phyloP scores from a whole-genome alignment of 2,888 invertebrate genomes.

The Mythimna albipuncta region DNA sequence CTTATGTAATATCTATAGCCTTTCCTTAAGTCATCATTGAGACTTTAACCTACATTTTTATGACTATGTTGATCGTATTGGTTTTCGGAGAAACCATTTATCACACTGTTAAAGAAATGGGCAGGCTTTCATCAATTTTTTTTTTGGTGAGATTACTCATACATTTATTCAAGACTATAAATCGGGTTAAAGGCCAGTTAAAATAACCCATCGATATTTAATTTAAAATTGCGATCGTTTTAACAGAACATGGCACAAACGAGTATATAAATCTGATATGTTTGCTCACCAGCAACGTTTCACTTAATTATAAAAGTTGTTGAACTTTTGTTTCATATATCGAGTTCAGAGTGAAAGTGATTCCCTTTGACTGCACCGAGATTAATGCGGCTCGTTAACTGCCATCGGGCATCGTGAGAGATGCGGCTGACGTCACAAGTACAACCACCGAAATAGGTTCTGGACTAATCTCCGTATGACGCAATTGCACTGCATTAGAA shows the following conservation, averaged over 20 bases:
- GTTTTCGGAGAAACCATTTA: neutral
- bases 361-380: slow-evolving; percentile 75
- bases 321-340: slow-evolving; percentile 67
- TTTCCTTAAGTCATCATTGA: neutral
- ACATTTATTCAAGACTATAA: neutral
- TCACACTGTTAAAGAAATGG: neutral
- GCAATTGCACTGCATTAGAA: slow-evolving; percentile 75
- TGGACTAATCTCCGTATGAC: slow-evolving; percentile 71
- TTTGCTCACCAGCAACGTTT: slow-evolving; percentile 58
- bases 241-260: slow-evolving; percentile 34
- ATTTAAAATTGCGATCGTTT: slow-evolving; percentile 31
- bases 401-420: slow-evolving; percentile 71
- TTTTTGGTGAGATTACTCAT: neutral
- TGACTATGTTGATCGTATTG: slow-evolving; percentile 2
- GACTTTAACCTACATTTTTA: slow-evolving; percentile 14
- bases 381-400: slow-evolving; percentile 76
- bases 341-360: slow-evolving; percentile 80
- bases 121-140: neutral
- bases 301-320: slow-evolving; percentile 69
- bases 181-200: slow-evolving; percentile 16
- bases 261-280: slow-evolving; percentile 50
- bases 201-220: slow-evolving; percentile 26
- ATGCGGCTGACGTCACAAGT: slow-evolving; percentile 74
- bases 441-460: slow-evolving; percentile 67
- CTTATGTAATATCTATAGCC: slow-evolving; percentile 1